phyloP scores from a whole-genome alignment of 2,113 vertebrate genomes.

The western clawed frog (Xenopus tropicalis) region UCB_Xtro_10.0 CM004450.2:73772001-73772500 shows the following conservation, averaged over 20 bases:
- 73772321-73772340: too few relatives aligned
- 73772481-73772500: too few relatives aligned
- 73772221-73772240: not conserved
- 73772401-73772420: too few relatives aligned
- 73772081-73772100: not conserved
- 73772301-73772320: too few relatives aligned
- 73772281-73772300: not conserved
- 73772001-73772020: constrained; percentile 13
- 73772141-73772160: not conserved
- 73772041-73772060: not conserved
- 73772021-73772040: constrained; percentile 27
- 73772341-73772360: too few relatives aligned
- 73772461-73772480: too few relatives aligned
- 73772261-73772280: not conserved
- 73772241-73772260: not conserved
- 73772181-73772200: not conserved
- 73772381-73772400: too few relatives aligned
- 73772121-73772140: constrained; percentile 5
- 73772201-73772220: not conserved
- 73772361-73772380: too few relatives aligned
- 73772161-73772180: not conserved
- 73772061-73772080: constrained; percentile 3
- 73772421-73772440: too few relatives aligned
- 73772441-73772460: too few relatives aligned
- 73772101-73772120: not conserved